Percentiles rank a stretch among this genome's conserved stretches.
Evolutionary conservation across 1,140 invertebrate species (phyloP).

Genomic region (Cydia fagiglandana): DNA sequence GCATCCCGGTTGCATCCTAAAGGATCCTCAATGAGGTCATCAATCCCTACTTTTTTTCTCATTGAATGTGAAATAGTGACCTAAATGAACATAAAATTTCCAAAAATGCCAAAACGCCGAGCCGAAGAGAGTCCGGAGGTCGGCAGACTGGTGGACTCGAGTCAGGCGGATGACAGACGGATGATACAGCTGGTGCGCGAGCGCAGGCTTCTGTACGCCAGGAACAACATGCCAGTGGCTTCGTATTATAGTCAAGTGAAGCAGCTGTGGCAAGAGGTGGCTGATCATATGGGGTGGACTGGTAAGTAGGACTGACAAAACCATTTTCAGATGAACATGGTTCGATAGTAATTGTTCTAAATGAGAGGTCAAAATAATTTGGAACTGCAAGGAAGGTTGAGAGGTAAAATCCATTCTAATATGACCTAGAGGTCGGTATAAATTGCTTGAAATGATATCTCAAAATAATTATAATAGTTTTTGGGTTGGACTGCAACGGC

Average conservation of each 20-base stretch:
- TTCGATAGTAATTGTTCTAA: no score
- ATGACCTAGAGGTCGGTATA: no score
- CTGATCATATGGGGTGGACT: constrained; percentile 62
- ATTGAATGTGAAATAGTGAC: background rate
- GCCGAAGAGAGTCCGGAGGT: constrained; percentile 40
- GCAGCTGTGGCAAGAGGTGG: constrained; percentile 63
- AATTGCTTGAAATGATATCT: no score
- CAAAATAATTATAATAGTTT: no score
- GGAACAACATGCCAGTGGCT: constrained; percentile 71
- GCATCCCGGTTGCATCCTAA: no score
- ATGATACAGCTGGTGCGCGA: constrained; percentile 65
- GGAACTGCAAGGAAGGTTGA: no score
- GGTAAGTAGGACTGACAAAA: constrained; percentile 43
- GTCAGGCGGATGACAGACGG: constrained; percentile 67
- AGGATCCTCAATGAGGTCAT: no score
- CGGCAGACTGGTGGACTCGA: constrained; percentile 61
- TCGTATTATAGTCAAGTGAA: constrained; percentile 66
- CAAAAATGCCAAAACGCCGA: constrained; percentile 22
- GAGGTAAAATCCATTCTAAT: no score
- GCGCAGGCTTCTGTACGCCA: constrained; percentile 63
- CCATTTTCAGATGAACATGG: no score
- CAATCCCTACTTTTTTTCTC: no score
- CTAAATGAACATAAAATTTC: background rate
- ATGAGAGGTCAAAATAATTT: no score
- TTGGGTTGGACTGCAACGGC: no score